These are phyloP conservation scores for Drosophila picticornis DNA, from an alignment of 2,888 invertebrate genomes.

Conservation along the genomic window DNA sequence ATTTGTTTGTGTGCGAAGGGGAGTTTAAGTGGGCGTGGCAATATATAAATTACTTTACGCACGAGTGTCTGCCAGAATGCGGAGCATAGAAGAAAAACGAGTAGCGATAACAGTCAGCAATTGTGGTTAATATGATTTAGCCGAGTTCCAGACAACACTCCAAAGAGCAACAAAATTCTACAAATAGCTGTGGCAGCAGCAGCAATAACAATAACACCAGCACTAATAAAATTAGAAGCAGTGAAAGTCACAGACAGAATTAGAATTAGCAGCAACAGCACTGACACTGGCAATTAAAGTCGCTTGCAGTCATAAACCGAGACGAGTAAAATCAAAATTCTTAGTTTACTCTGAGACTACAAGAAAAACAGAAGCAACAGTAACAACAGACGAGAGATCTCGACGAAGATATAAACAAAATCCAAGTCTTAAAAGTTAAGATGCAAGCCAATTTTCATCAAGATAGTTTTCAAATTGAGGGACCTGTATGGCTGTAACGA, in stretches of 20 bases:
- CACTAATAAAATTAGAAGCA: background rate
- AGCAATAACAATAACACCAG: background rate
- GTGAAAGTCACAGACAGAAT: background rate
- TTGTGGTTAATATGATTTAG: conserved; percentile 61
- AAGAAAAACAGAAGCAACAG: background rate
- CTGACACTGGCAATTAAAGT: background rate
- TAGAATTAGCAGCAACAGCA: conserved; percentile 1
- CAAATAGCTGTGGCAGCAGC: conserved; percentile 4
- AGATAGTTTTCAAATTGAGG: background rate
- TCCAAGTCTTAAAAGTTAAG: background rate
- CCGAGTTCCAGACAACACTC: conserved; percentile 12
- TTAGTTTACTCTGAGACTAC: background rate
- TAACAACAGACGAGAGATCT: background rate
- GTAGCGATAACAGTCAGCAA: conserved; percentile 55
- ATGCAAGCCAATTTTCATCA: background rate
- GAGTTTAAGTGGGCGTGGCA: conserved; percentile 56
- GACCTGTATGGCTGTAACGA: background rate
- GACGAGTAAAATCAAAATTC: background rate
- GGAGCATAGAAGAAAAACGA: conserved; percentile 36
- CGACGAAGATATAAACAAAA: background rate
- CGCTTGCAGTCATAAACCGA: background rate
- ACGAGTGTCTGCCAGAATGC: conserved; percentile 40
- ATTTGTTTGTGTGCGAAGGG: conserved; percentile 1
- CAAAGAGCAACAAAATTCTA: conserved; percentile 12
- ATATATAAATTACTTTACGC: conserved; percentile 68